A percentile compares a stretch with the other conserved stretches of the same genome.
These are phyloP conservation scores for Maconellicoccus hirsutus DNA, from an alignment of 1,140 invertebrate species.

Conservation along the genomic window DNA sequence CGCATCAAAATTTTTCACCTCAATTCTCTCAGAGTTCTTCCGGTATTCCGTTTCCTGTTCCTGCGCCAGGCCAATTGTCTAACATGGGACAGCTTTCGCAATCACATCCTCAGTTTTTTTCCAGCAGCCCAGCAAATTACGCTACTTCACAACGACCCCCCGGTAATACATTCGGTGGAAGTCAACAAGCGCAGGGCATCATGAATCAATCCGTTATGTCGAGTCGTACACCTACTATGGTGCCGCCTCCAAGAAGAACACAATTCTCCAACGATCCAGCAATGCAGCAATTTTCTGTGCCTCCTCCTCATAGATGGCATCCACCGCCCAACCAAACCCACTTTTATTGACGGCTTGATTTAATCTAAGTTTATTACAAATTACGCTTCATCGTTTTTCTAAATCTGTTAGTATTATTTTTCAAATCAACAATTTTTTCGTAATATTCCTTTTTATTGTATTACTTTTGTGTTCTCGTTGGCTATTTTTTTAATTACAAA, in stretches of 20 bases:
- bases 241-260: slow-evolving; percentile 14
- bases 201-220: not conserved
- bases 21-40: slow-evolving; percentile 16
- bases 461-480: not conserved
- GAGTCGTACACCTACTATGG: slow-evolving; percentile 3
- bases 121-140: slow-evolving; percentile 19
- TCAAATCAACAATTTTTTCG: not conserved
- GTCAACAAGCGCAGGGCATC: not conserved
- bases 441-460: not conserved
- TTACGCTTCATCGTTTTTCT: not conserved
- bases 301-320: slow-evolving; percentile 26
- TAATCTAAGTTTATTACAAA: not conserved
- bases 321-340: slow-evolving; percentile 18
- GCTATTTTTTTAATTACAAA: not conserved
- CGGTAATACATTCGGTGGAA: not conserved
- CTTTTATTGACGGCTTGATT: not conserved
- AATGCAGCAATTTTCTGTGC: slow-evolving; percentile 13
- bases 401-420: slow-evolving; percentile 1
- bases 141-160: not conserved
- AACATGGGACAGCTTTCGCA: not conserved
- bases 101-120: slow-evolving; percentile 18
- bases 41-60: slow-evolving; percentile 22
- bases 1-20: slow-evolving; percentile 24
- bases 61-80: slow-evolving; percentile 23
- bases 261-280: slow-evolving; percentile 18